A percentile compares a stretch with the other conserved stretches of the same genome.
Conservation (phyloP, 1,140 invertebrate species). For the Pteromalus puparum region DNA sequence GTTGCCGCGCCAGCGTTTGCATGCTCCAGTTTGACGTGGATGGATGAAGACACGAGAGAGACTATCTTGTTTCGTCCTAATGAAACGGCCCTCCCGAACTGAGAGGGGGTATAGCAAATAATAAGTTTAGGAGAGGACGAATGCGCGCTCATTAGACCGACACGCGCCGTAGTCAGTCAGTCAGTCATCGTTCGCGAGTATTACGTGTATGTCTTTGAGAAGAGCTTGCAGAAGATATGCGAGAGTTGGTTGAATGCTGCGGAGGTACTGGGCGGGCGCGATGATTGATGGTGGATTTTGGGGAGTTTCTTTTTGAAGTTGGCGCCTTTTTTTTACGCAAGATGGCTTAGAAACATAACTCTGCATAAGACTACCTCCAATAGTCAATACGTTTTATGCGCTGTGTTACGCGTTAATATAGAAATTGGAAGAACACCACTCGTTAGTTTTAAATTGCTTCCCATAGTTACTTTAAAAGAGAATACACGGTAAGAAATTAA, state of each 20-base stretch:
- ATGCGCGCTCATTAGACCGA: slow-evolving; percentile 42
- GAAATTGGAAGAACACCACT: too few species aligned
- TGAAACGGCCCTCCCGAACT: neutral
- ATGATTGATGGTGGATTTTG: slow-evolving; percentile 5
- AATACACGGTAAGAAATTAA: too few species aligned
- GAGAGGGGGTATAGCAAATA: slow-evolving; percentile 6
- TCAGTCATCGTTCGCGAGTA: slow-evolving; percentile 33
- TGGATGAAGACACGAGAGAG: slow-evolving; percentile 20
- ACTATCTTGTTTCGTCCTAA: slow-evolving; percentile 22
- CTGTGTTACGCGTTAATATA: too few species aligned
- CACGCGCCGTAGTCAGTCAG: neutral
- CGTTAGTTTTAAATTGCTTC: too few species aligned
- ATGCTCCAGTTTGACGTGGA: slow-evolving; percentile 38
- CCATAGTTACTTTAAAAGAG: too few species aligned
- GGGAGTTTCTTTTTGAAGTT: neutral
- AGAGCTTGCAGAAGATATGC: neutral
- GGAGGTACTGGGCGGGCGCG: neutral
- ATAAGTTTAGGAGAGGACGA: slow-evolving; percentile 39
- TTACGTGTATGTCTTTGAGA: neutral
- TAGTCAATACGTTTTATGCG: too few species aligned
- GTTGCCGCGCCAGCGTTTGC: slow-evolving; percentile 13
- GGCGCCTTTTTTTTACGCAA: too few species aligned
- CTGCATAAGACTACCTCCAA: too few species aligned
- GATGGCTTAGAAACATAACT: too few species aligned
- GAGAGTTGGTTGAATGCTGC: neutral